phyloP scores from a whole-genome alignment of 2,797 vertebrate genomes.

The Liasis olivaceus region DNA sequence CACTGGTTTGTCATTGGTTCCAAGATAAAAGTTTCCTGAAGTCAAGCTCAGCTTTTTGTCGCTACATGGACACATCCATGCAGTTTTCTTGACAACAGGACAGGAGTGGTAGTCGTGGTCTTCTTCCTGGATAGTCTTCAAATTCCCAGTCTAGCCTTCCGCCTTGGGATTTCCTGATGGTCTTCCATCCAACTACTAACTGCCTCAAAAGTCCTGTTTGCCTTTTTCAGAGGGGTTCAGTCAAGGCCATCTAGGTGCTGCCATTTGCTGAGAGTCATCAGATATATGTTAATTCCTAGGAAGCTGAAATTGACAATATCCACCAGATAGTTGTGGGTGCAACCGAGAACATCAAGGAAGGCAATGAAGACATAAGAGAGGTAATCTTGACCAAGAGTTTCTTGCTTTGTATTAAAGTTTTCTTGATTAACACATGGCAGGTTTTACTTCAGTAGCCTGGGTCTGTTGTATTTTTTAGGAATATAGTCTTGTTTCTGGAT shows the following conservation, averaged over 20 bases:
- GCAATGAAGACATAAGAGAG: conserved; percentile 98
- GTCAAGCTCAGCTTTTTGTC: too few species aligned
- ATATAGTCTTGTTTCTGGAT: background rate
- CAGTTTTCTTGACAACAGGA: too few species aligned
- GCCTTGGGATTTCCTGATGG: background rate
- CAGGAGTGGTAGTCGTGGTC: too few species aligned
- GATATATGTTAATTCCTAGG: conserved; percentile 73
- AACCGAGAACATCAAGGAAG: conserved; percentile 98
- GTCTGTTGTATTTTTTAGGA: background rate
- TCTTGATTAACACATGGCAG: background rate
- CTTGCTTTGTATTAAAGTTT: background rate
- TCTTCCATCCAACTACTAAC: background rate
- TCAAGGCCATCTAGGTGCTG: background rate
- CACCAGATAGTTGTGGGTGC: conserved; percentile 97
- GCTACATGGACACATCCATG: too few species aligned
- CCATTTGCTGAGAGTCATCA: background rate
- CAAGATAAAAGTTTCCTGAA: too few species aligned
- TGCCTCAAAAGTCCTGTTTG: background rate
- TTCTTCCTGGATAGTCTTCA: background rate
- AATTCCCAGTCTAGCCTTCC: background rate
- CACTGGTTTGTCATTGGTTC: too few species aligned
- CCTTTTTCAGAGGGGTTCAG: background rate
- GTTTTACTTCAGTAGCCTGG: background rate
- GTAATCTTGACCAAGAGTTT: conserved; percentile 62
- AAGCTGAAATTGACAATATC: conserved; percentile 92